Percentiles rank a stretch among this genome's conserved stretches.
phyloP scores from a whole-genome alignment of 1,140 invertebrate species.

The Solen grandis region DNA sequence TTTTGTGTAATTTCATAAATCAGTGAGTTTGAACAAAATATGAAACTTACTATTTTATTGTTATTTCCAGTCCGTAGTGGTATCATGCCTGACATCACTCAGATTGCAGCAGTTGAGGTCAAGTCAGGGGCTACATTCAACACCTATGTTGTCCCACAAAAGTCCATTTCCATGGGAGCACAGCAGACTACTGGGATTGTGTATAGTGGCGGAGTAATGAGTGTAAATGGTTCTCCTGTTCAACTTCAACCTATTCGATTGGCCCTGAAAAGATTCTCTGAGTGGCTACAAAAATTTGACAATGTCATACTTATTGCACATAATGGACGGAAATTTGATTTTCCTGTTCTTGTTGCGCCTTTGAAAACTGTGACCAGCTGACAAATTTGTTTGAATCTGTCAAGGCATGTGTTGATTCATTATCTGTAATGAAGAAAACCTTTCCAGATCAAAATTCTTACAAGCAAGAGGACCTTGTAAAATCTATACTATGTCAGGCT shows the following conservation, averaged over 20 bases:
- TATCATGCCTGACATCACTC: neutral
- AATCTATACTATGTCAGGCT: neutral
- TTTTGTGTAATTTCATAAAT: no score
- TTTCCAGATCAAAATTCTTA: neutral
- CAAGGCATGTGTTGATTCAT: neutral
- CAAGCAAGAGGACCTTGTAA: neutral
- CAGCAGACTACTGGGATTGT: neutral
- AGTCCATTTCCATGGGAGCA: neutral
- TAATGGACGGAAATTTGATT: slow-evolving; percentile 11
- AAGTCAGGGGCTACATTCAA: neutral
- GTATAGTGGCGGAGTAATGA: neutral
- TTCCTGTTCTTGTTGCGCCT: neutral
- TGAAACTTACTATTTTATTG: neutral
- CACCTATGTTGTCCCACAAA: neutral
- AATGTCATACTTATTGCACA: slow-evolving; percentile 1
- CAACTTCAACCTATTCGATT: neutral
- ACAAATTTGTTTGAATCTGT: neutral
- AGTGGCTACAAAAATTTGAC: neutral
- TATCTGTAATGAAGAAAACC: neutral
- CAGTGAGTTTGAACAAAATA: no score
- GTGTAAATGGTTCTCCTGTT: neutral
- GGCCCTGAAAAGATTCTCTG: neutral
- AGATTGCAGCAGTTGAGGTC: neutral
- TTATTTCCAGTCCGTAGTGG: slow-evolving; percentile 14
- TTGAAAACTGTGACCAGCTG: neutral